phyloP scores from a whole-genome alignment of 2,888 invertebrate genomes.

The Ptilodon capucinus region DNA sequence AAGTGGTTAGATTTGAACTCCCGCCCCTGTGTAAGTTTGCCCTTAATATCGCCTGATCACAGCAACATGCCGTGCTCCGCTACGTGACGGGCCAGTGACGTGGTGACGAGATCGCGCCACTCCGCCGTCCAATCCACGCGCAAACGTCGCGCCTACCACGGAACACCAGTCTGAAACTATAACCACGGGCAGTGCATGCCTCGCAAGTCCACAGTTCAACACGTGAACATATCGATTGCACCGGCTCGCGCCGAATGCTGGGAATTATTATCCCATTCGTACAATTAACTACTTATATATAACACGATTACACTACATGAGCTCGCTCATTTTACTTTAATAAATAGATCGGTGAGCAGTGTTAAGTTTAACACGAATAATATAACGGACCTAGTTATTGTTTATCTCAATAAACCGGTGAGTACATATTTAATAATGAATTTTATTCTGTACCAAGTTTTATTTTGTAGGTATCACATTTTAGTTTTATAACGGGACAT shows the following conservation, averaged over 20 bases:
- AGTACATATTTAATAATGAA: constrained; percentile 1
- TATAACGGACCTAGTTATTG: too few relatives aligned
- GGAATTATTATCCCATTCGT: constrained; percentile 17
- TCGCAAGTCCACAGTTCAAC: constrained; percentile 51
- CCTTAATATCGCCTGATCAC: constrained; percentile 39
- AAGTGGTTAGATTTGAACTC: constrained; percentile 27
- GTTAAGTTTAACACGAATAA: constrained; percentile 2
- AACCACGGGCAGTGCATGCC: constrained; percentile 19
- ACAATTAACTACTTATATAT: constrained; percentile 10
- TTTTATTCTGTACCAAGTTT: too few relatives aligned
- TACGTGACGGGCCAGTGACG: constrained; percentile 55
- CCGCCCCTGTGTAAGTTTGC: constrained; percentile 17
- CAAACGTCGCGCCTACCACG: constrained; percentile 34
- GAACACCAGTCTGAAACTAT: constrained; percentile 31
- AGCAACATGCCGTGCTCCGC: constrained; percentile 37
- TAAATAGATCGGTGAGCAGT: constrained; percentile 6
- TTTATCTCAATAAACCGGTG: neutral
- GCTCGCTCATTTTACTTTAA: constrained; percentile 7
- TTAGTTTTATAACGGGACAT: too few relatives aligned
- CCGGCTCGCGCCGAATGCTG: constrained; percentile 18
- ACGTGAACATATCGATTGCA: constrained; percentile 51
- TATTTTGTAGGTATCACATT: too few relatives aligned
- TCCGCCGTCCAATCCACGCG: constrained; percentile 63
- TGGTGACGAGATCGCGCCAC: constrained; percentile 75
- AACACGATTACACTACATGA: constrained; percentile 5